Conservation (phyloP, 2,113 vertebrate genomes). For the Bubo blakistoni region DNA sequence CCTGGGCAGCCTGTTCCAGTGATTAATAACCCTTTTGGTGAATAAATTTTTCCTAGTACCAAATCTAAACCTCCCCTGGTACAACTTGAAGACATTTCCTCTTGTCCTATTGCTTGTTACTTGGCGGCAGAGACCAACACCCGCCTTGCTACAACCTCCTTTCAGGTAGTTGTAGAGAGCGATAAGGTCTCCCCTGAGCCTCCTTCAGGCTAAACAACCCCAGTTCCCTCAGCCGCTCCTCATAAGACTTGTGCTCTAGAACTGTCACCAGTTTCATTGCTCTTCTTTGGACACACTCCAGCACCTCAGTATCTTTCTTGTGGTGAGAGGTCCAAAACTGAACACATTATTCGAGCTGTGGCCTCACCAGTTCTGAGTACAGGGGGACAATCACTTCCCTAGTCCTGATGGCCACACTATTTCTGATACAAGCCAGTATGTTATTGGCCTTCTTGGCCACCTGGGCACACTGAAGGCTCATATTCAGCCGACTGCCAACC, state of each 20-base stretch:
- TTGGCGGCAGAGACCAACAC: background rate
- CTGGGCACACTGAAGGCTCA: background rate
- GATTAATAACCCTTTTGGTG: background rate
- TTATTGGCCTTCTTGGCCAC: background rate
- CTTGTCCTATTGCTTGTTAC: background rate
- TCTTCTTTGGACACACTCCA: fast-evolving
- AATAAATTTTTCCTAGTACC: background rate
- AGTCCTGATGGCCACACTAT: background rate
- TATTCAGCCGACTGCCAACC: fast-evolving
- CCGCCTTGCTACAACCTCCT: fast-evolving
- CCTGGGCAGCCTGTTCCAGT: background rate
- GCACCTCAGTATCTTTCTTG: background rate
- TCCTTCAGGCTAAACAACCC: background rate
- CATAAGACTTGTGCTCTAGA: background rate
- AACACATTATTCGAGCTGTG: fast-evolving
- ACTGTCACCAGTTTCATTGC: fast-evolving
- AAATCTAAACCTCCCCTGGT: background rate
- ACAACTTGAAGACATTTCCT: background rate
- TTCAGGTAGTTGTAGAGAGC: background rate
- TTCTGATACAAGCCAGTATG: background rate
- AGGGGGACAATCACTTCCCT: background rate
- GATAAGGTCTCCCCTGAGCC: fast-evolving
- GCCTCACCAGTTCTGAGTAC: background rate
- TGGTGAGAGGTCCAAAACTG: background rate
- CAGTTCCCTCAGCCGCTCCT: background rate